Percentiles rank a stretch among this genome's conserved stretches.
Conservation (phyloP, 2,888 invertebrate species). For the Glyphotaelius pellucidus region DNA sequence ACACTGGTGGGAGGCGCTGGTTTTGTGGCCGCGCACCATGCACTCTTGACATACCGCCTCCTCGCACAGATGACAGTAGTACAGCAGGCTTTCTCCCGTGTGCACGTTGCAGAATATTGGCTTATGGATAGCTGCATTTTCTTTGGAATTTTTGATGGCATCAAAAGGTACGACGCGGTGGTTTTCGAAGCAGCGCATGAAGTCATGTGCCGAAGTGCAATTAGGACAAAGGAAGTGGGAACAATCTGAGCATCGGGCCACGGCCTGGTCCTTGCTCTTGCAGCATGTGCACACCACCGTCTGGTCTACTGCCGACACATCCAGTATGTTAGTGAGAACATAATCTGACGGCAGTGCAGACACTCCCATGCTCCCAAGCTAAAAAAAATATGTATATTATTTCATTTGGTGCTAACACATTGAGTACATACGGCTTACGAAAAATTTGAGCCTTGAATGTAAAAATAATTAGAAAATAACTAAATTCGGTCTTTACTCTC, state of each 20-base stretch:
- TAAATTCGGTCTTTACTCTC: background rate
- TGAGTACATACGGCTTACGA: background rate
- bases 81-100: slow-evolving; percentile 89
- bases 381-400: slow-evolving; percentile 55
- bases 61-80: slow-evolving; percentile 92
- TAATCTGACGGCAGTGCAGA: slow-evolving; percentile 91
- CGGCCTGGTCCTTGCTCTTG: slow-evolving; percentile 95
- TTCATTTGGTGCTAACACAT: background rate
- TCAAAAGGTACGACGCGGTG: slow-evolving; percentile 94
- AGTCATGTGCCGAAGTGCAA: slow-evolving; percentile 96
- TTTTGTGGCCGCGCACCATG: slow-evolving; percentile 88
- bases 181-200: slow-evolving; percentile 97
- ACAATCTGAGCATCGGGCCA: slow-evolving; percentile 96
- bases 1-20: slow-evolving; percentile 85
- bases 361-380: slow-evolving; percentile 87
- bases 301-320: slow-evolving; percentile 87
- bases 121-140: slow-evolving; percentile 91
- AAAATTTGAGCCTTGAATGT: background rate
- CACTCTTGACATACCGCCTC: slow-evolving; percentile 93
- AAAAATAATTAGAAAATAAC: background rate
- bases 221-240: slow-evolving; percentile 95
- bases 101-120: slow-evolving; percentile 91
- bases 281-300: slow-evolving; percentile 93
- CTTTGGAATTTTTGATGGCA: slow-evolving; percentile 87
- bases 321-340: slow-evolving; percentile 89